Percentiles rank a stretch among this genome's conserved stretches.
These are phyloP conservation scores for Dasysyrphus tricinctus DNA, from an alignment of 2,888 invertebrate genomes.

Conservation along the genomic window DNA sequence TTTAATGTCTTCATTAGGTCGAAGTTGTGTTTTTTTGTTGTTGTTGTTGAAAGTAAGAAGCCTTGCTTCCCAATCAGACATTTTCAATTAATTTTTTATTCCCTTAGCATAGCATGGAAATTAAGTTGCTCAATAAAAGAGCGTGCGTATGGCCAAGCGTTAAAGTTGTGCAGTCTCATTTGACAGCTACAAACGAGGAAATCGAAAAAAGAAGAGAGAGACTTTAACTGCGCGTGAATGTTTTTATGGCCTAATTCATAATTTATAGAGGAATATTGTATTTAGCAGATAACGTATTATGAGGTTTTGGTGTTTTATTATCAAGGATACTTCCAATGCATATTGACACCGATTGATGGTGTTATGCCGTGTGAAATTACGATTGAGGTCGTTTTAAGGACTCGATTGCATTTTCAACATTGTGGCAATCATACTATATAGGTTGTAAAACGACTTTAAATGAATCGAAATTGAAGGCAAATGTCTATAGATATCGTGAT, in stretches of 20 bases:
- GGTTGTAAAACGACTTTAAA: conserved; percentile 3
- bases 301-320: conserved; percentile 70
- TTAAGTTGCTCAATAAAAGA: conserved; percentile 57
- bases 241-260: conserved; percentile 74
- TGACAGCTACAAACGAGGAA: conserved; percentile 54
- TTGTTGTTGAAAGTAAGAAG: not conserved
- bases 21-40: conserved; percentile 35
- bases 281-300: conserved; percentile 21
- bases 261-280: conserved; percentile 43
- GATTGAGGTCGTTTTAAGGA: conserved; percentile 43
- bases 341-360: conserved; percentile 23
- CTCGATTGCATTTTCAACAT: conserved; percentile 29
- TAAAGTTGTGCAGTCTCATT: conserved; percentile 14
- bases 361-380: conserved; percentile 57
- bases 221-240: conserved; percentile 66
- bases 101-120: conserved; percentile 56
- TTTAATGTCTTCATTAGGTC: conserved; percentile 75
- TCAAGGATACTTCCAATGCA: conserved; percentile 8
- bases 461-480: not conserved
- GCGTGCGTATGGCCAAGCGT: conserved; percentile 17
- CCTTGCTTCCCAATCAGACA: conserved; percentile 60
- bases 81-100: conserved; percentile 75
- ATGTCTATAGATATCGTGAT: not conserved
- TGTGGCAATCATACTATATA: conserved; percentile 5
- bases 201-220: conserved; percentile 27